These are phyloP conservation scores for Drosophila navojoa DNA, from an alignment of 1,140 invertebrate genomes.

Conservation along the genomic window DNA sequence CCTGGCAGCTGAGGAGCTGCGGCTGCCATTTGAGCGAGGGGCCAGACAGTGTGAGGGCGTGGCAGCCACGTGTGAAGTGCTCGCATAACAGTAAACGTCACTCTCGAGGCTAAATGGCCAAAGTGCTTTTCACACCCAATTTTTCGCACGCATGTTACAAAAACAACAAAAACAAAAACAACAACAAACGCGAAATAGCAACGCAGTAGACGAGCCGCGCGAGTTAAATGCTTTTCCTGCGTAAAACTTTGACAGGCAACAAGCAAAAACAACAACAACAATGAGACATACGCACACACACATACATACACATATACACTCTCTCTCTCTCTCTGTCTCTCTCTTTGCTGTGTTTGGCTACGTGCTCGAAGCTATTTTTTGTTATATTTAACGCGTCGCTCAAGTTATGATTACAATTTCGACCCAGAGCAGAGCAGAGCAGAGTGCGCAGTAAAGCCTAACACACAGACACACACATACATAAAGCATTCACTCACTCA, in stretches of 20 bases:
- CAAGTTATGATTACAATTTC: slow-evolving; percentile 78
- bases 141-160: slow-evolving; percentile 55
- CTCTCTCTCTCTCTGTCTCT: no score
- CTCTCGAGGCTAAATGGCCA: slow-evolving; percentile 58
- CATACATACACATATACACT: slow-evolving; percentile 11
- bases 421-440: slow-evolving; percentile 16
- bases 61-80: slow-evolving; percentile 33
- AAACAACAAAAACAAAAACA: slow-evolving; percentile 25
- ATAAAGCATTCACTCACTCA: not conserved
- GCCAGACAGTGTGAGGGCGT: not conserved
- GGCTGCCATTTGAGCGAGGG: not conserved
- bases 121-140: slow-evolving; percentile 79
- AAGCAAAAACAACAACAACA: slow-evolving; percentile 31
- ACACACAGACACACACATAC: slow-evolving; percentile 1
- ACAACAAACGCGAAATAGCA: slow-evolving; percentile 33
- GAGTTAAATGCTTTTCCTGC: slow-evolving; percentile 64
- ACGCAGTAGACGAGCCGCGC: slow-evolving; percentile 40
- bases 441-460: slow-evolving; percentile 1
- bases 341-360: slow-evolving; percentile 56
- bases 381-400: slow-evolving; percentile 77
- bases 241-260: slow-evolving; percentile 55
- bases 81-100: slow-evolving; percentile 75
- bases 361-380: slow-evolving; percentile 78
- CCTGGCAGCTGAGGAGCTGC: not conserved
- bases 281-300: slow-evolving; percentile 4